Evolutionary conservation across 2,888 invertebrate genomes (phyloP).

Genomic region (Nemotelus pantherinus): DNA sequence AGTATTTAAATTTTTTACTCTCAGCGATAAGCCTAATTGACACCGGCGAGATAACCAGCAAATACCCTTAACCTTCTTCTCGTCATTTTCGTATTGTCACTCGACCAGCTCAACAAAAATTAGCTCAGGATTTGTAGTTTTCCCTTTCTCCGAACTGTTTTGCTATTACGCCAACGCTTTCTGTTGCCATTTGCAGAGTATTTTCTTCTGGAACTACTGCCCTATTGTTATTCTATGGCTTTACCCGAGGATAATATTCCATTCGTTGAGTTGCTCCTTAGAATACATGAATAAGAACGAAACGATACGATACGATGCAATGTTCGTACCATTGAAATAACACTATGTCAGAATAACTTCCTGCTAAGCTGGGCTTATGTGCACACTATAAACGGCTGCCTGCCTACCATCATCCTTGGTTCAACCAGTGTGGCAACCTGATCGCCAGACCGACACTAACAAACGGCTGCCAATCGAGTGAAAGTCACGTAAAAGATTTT

Average conservation of each 20-base stretch:
- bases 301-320: neutral
- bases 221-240: constrained; percentile 39
- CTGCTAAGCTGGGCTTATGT: neutral
- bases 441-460: neutral
- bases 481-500: constrained; percentile 37
- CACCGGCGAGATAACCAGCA: no score
- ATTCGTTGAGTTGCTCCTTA: constrained; percentile 18
- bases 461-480: constrained; percentile 32
- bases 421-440: neutral
- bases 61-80: no score
- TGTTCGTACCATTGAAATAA: neutral
- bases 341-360: neutral
- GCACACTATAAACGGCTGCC: neutral
- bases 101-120: no score
- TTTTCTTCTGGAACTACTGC: constrained; percentile 8
- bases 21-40: no score
- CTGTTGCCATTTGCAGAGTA: no score
- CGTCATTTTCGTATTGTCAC: no score
- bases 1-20: no score
- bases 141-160: no score
- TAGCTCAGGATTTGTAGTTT: no score
- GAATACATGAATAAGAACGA: constrained; percentile 34
- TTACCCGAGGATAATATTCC: constrained; percentile 38
- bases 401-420: neutral
- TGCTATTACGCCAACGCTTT: no score